Percentiles rank a stretch among this genome's conserved stretches.
Evolutionary conservation across 2,888 invertebrate genomes (phyloP).

Genomic region (Pyrochroa serraticornis): DNA sequence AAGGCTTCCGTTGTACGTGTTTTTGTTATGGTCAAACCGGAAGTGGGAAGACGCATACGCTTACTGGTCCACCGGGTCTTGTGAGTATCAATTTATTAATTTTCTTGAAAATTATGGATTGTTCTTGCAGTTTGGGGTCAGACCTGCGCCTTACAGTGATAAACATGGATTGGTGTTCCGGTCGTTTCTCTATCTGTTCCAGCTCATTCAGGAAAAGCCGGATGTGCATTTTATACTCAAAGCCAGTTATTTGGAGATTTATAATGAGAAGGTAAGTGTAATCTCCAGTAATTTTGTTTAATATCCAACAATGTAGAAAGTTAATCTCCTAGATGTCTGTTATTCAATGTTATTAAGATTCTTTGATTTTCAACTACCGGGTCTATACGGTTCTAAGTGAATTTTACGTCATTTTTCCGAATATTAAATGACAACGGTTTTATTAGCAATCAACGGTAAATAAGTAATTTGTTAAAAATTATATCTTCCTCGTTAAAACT

Average conservation of each 20-base stretch:
- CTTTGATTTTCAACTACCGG: too few species aligned
- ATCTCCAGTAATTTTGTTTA: neutral
- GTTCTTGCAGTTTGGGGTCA: conserved; percentile 52
- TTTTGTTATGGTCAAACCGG: conserved; percentile 98
- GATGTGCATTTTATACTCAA: conserved; percentile 83
- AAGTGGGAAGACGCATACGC: conserved; percentile 94
- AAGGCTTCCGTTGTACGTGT: conserved; percentile 92
- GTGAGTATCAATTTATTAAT: conserved; percentile 60
- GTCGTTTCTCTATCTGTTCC: conserved; percentile 88
- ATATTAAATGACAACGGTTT: too few species aligned
- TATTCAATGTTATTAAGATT: conserved; percentile 8
- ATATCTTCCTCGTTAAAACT: too few species aligned
- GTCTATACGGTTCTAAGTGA: too few species aligned
- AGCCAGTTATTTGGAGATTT: conserved; percentile 94
- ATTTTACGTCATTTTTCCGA: too few species aligned
- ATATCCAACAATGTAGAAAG: neutral
- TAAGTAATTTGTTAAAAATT: too few species aligned
- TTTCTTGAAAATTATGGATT: neutral
- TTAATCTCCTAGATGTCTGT: neutral
- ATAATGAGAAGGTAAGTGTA: conserved; percentile 87
- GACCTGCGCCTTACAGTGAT: conserved; percentile 61
- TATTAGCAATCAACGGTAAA: too few species aligned
- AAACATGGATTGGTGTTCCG: conserved; percentile 89
- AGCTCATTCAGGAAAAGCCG: conserved; percentile 76
- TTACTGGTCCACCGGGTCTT: conserved; percentile 89